These are phyloP conservation scores for Dysdera silvatica DNA, from an alignment of 1,140 invertebrate species.

Conservation along the genomic window DNA sequence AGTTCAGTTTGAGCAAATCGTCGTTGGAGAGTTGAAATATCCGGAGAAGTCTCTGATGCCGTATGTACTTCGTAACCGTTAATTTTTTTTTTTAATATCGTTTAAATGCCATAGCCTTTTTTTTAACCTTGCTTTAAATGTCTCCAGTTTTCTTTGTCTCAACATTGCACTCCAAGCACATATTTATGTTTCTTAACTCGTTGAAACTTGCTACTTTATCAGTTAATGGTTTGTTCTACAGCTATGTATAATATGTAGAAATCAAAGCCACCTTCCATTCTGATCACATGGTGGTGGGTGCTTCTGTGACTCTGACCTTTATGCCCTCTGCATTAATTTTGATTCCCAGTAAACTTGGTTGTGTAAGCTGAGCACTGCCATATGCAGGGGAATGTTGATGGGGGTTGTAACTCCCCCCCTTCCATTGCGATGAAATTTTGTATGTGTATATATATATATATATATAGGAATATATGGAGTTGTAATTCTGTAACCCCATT, in stretches of 20 bases:
- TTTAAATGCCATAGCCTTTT: neutral
- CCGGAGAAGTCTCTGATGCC: conserved; percentile 66
- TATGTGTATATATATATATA: neutral
- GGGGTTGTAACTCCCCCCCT: too few species aligned
- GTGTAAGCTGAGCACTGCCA: too few species aligned
- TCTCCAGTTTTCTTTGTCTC: neutral
- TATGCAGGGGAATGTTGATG: too few species aligned
- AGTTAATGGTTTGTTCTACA: too few species aligned
- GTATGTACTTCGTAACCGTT: conserved; percentile 58
- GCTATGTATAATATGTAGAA: too few species aligned
- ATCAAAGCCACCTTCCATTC: too few species aligned
- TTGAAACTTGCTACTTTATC: too few species aligned
- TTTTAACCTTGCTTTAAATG: neutral
- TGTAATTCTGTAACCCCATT: neutral
- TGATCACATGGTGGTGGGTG: too few species aligned
- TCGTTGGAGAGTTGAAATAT: conserved; percentile 67
- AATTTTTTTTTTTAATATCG: neutral
- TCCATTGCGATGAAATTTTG: neutral
- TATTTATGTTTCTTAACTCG: neutral
- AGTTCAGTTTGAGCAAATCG: conserved; percentile 58
- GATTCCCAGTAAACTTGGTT: too few species aligned
- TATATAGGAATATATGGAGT: neutral
- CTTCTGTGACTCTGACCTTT: too few species aligned
- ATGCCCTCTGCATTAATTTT: too few species aligned
- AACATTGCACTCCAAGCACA: neutral